These are phyloP conservation scores for Silurus meridionalis DNA, from an alignment of 2,113 vertebrate species.

Conservation along the genomic window DNA sequence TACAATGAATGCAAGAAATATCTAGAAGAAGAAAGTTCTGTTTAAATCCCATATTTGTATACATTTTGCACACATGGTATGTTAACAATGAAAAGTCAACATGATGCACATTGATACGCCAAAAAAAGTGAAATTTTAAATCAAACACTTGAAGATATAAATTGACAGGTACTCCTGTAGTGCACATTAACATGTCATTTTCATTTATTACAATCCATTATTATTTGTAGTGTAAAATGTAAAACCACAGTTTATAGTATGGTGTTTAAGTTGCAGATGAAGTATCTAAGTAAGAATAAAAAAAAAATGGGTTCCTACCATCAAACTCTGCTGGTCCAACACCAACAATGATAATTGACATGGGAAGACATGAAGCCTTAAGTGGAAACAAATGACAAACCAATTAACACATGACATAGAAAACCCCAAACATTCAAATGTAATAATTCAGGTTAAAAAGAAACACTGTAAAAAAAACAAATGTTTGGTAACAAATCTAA, in stretches of 20 bases:
- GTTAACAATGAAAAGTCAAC: not conserved
- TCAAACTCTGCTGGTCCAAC: constrained; percentile 89
- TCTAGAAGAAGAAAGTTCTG: not conserved
- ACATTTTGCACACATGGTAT: not conserved
- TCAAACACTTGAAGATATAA: not conserved
- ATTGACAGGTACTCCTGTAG: not conserved
- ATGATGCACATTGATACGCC: not conserved
- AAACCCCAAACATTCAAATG: not conserved
- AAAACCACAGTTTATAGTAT: not conserved
- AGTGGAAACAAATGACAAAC: not conserved
- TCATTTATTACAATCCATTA: not conserved
- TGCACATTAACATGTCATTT: not conserved
- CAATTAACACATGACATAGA: not conserved
- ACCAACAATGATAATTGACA: constrained; percentile 89
- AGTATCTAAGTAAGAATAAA: not conserved
- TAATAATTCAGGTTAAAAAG: not conserved
- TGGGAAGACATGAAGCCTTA: constrained; percentile 67
- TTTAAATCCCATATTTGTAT: not conserved
- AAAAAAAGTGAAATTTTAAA: not conserved
- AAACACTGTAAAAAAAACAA: not conserved
- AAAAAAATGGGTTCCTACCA: constrained; percentile 66
- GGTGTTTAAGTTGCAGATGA: not conserved
- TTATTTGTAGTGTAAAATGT: not conserved
- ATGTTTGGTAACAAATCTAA: not conserved
- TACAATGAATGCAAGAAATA: not conserved